Evolutionary conservation across 2,797 vertebrate genomes (phyloP).

Genomic region (Schizothorax lantsangensis): DNA sequence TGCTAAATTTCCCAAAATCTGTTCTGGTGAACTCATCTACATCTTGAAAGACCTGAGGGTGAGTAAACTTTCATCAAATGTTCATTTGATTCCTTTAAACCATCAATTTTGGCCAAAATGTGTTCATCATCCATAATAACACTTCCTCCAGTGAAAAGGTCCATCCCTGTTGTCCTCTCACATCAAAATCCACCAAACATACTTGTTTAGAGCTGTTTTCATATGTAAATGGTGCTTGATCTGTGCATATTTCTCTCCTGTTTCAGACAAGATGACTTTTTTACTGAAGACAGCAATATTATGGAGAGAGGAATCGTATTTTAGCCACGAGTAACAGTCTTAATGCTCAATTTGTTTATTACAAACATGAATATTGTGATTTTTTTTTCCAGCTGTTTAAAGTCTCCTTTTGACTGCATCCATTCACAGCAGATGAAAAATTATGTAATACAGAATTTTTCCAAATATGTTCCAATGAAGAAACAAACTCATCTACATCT

Average conservation of each 20-base stretch:
- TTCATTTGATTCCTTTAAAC: background rate
- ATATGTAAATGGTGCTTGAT: background rate
- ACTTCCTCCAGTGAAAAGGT: background rate
- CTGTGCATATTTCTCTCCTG: background rate
- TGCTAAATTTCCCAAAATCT: no score
- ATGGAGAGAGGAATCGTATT: background rate
- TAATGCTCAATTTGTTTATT: background rate
- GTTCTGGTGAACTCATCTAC: no score
- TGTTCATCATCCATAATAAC: background rate
- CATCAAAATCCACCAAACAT: background rate
- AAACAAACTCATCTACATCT: no score
- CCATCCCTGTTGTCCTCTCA: no score
- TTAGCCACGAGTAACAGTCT: background rate
- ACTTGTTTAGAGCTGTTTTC: background rate
- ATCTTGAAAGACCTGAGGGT: no score
- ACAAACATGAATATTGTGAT: background rate
- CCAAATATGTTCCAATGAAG: no score
- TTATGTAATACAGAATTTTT: no score
- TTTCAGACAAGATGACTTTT: background rate
- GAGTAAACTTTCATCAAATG: no score
- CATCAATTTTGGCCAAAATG: background rate
- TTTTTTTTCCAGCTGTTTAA: background rate
- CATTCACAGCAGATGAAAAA: background rate
- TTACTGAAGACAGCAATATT: background rate
- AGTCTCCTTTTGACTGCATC: background rate